Conservation (phyloP, 2,888 invertebrate genomes). For the Lobophora halterata region DNA sequence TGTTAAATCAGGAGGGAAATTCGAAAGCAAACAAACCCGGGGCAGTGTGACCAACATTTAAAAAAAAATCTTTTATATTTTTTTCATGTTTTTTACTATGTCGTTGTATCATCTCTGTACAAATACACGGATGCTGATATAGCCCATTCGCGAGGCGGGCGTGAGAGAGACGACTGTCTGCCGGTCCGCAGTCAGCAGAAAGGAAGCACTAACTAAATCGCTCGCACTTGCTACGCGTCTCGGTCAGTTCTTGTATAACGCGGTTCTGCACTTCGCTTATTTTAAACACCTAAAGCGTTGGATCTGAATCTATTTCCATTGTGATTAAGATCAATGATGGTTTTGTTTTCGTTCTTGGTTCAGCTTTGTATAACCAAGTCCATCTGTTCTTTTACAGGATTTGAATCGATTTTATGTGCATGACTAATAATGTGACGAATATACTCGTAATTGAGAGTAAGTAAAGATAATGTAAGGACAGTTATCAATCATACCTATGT, state of each 20-base stretch:
- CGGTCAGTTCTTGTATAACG: constrained; percentile 37
- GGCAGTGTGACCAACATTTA: no score
- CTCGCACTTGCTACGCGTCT: constrained; percentile 41
- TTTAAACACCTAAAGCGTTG: constrained; percentile 1
- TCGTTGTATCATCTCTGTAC: constrained; percentile 49
- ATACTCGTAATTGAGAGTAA: not conserved
- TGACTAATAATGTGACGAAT: not conserved
- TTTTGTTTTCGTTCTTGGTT: constrained; percentile 8
- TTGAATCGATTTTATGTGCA: constrained; percentile 2
- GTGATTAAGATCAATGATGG: constrained; percentile 2
- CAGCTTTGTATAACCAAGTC: constrained; percentile 4
- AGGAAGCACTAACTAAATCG: constrained; percentile 68
- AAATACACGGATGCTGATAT: constrained; percentile 62
- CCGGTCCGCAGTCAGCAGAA: constrained; percentile 75
- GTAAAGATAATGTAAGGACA: no score
- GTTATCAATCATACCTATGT: no score
- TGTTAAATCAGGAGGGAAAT: no score
- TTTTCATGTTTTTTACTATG: not conserved
- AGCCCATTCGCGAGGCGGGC: constrained; percentile 66
- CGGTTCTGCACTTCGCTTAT: constrained; percentile 21
- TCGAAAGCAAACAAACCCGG: no score
- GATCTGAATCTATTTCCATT: constrained; percentile 9
- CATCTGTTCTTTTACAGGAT: constrained; percentile 1
- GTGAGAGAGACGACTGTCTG: constrained; percentile 70
- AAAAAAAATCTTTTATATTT: no score